Base-by-base conservation (phyloP, 2,888 invertebrate genomes). In the Pristionchus arcanus region DNA sequence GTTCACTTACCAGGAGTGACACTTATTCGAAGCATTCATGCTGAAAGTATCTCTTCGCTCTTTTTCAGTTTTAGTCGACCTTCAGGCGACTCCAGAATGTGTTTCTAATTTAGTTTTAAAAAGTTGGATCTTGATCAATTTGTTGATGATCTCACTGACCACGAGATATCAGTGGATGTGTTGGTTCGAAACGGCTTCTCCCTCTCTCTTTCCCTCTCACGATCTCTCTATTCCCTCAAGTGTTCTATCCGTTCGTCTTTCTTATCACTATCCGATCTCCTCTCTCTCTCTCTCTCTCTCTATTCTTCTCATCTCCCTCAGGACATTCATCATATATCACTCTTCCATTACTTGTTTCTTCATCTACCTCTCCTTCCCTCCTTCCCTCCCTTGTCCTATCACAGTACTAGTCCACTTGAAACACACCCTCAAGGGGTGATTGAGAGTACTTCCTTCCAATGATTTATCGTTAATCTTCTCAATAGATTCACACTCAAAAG, bases 261-360 rank as follows among this genome's bases (percentile, higher is more conserved):
- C 74, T 74, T 74, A 74, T 74, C 74, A 74, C 74, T 3, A 74
- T 34, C 28, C 74, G 21, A 74, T 74, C 74, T 68, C 28, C n/a
- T 21, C 21, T 66, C 66, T 63, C 63, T 15, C 53, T 53, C 53
- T 15, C 15, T 53, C 53, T 53, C 63, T 68, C 28, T 68, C 68
- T 31, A 71, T 74, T 37, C 37, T 74, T 74, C 74, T 74, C 74
- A 74, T 74, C 21, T 74, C 74, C 21, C 34, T 37, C 16, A 34
- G 74, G 68, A 68, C 28, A 74, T 31, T 74, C 74, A 37, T 74
- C 74, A 37, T 74, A 74, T 74, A 74, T 74, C 74, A 74, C 74
- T 74, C 74, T 15, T 28, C 74, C 74, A 74, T 74, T 74, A 74
- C 74, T 74, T 74, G 74, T 74, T 74, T 74, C 74, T 74, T 74